Evolutionary conservation across 2,113 vertebrate species (phyloP).

Genomic region (Clarias magur): DNA sequence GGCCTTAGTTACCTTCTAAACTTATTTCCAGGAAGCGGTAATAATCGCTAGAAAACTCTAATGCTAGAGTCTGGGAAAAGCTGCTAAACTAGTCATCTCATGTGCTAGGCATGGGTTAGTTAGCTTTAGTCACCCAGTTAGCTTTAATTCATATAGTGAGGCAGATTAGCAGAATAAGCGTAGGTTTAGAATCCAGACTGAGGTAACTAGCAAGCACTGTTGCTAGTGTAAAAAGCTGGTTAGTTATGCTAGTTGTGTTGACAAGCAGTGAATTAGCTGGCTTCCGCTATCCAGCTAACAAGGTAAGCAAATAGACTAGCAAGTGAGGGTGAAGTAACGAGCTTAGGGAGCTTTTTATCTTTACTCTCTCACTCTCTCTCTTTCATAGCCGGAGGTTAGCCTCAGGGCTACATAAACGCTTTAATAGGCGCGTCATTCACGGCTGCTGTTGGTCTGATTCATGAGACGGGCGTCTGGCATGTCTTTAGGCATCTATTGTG

Average conservation of each 20-base stretch:
- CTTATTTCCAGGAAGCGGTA: not conserved
- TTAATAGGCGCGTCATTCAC: slow-evolving; percentile 54
- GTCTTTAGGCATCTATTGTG: slow-evolving; percentile 18
- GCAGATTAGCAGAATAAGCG: not conserved
- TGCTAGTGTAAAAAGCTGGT: not conserved
- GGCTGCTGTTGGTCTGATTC: slow-evolving; percentile 35
- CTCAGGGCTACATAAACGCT: slow-evolving; percentile 53
- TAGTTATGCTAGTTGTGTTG: not conserved
- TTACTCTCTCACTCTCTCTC: slow-evolving; percentile 3
- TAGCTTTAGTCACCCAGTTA: not conserved
- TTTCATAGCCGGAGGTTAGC: slow-evolving; percentile 50
- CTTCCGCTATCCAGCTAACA: not conserved
- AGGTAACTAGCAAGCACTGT: not conserved
- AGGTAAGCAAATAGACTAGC: not conserved
- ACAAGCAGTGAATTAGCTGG: not conserved
- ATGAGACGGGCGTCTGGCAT: slow-evolving; percentile 11
- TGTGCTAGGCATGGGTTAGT: not conserved
- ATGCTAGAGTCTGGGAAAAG: not conserved
- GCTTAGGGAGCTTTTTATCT: not conserved
- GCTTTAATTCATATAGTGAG: not conserved
- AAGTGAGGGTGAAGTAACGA: not conserved
- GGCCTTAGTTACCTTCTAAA: not conserved
- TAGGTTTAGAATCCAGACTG: not conserved
- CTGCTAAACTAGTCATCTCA: not conserved
- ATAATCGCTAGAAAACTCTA: not conserved